These are phyloP conservation scores for Phoxinus dragarum DNA, from an alignment of 2,797 vertebrate species.

Conservation along the genomic window DNA sequence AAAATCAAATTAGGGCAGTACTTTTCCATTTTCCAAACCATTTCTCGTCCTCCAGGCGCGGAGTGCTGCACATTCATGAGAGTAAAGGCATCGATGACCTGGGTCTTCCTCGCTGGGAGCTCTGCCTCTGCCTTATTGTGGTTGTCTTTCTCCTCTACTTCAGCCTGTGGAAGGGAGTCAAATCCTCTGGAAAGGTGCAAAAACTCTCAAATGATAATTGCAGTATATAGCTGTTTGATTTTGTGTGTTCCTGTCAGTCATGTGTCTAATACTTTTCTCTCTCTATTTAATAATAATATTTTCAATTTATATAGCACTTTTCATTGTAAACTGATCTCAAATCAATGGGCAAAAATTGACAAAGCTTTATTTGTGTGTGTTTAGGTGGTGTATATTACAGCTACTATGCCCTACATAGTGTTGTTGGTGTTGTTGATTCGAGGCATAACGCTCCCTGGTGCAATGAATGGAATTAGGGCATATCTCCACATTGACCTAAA, in stretches of 20 bases:
- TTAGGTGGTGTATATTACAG: constrained; percentile 98
- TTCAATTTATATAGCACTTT: background rate
- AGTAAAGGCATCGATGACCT: constrained; percentile 91
- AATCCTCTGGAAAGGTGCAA: constrained; percentile 97
- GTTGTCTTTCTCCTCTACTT: constrained; percentile 95
- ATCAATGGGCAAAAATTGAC: background rate
- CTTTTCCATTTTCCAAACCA: too few species aligned
- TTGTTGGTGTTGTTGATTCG: constrained; percentile 93
- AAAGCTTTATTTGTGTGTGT: constrained; percentile 35
- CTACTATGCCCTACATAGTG: constrained; percentile 96
- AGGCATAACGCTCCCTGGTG: constrained; percentile 92
- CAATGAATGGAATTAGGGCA: constrained; percentile 90
- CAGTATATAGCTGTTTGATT: constrained; percentile 3
- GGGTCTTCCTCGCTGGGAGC: constrained; percentile 91
- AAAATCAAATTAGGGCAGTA: background rate
- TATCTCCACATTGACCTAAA: constrained; percentile 94
- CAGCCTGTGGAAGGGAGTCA: constrained; percentile 98
- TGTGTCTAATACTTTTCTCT: background rate
- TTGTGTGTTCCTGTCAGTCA: background rate
- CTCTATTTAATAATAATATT: background rate
- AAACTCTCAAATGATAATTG: background rate
- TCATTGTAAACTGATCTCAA: background rate
- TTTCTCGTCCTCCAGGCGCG: constrained; percentile 78
- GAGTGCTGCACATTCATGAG: constrained; percentile 90
- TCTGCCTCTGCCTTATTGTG: constrained; percentile 87